phyloP scores from a whole-genome alignment of 2,113 vertebrate species.

The Nannospalax galili region DNA sequence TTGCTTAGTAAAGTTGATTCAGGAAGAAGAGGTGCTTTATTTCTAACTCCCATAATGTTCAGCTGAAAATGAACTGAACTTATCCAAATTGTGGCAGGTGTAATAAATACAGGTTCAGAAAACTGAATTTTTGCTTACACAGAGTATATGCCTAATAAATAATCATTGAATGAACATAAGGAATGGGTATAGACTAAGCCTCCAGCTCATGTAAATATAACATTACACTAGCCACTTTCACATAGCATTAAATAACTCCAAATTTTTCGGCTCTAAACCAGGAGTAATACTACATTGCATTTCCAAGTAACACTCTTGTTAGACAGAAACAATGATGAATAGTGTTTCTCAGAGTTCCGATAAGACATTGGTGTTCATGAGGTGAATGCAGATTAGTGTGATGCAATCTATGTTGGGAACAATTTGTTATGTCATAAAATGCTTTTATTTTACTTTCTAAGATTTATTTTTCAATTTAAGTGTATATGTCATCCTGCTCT shows the following conservation, averaged over 20 bases:
- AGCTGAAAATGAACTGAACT: background rate
- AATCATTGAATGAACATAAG: background rate
- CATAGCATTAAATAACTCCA: background rate
- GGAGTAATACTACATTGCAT: background rate
- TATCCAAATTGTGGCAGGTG: background rate
- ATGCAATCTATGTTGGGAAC: too few species aligned
- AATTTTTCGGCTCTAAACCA: background rate
- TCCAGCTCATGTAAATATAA: background rate
- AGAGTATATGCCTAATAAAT: background rate
- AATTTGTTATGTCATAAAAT: background rate
- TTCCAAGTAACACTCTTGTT: background rate
- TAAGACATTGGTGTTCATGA: background rate
- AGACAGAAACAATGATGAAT: background rate
- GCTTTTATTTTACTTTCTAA: background rate
- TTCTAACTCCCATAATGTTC: background rate
- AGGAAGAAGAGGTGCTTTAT: background rate
- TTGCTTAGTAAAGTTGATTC: background rate
- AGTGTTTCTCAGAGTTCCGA: fast-evolving
- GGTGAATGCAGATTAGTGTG: background rate
- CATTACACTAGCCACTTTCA: background rate
- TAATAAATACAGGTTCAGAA: background rate
- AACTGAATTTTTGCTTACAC: background rate
- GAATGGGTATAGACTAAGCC: background rate
- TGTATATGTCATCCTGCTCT: background rate
- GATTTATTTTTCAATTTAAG: too few species aligned